A percentile compares a stretch with the other conserved stretches of the same genome.
Evolutionary conservation across 2,797 vertebrate genomes (phyloP).

Genomic region (Nyctalus aviator): DNA sequence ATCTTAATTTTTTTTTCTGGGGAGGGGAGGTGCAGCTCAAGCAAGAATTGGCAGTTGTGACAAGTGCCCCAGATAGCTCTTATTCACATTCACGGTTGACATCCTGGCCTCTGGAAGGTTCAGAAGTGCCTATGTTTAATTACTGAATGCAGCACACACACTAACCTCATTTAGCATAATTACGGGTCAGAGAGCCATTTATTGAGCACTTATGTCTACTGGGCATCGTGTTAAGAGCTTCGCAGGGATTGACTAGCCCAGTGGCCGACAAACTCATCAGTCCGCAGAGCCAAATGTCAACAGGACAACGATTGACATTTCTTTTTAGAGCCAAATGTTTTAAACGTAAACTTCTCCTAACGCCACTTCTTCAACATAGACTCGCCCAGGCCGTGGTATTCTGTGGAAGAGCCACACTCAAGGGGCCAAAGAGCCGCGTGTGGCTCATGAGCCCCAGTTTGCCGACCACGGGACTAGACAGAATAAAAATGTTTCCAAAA

Average conservation of each 20-base stretch:
- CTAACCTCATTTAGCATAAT: neutral
- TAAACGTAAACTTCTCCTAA: too few species aligned
- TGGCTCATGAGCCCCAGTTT: too few species aligned
- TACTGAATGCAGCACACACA: neutral
- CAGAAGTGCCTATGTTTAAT: neutral
- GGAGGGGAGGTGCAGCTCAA: neutral
- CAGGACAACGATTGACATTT: too few species aligned
- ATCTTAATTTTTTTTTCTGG: neutral
- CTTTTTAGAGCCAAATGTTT: too few species aligned
- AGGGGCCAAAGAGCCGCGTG: too few species aligned
- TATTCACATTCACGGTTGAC: neutral
- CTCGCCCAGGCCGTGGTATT: too few species aligned
- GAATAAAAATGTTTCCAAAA: constrained; percentile 40
- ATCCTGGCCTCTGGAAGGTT: constrained; percentile 13
- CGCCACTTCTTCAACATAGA: too few species aligned
- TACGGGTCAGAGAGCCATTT: neutral
- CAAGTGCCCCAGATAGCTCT: neutral
- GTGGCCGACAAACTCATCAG: too few species aligned
- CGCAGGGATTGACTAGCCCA: neutral
- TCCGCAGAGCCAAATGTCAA: too few species aligned
- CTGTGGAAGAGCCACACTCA: too few species aligned
- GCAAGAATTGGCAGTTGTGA: neutral
- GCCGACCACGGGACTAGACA: neutral
- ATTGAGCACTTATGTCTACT: neutral
- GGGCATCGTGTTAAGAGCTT: neutral